phyloP scores from a whole-genome alignment of 2,888 invertebrate species.

The Ommatoiulus sabulosus region DNA sequence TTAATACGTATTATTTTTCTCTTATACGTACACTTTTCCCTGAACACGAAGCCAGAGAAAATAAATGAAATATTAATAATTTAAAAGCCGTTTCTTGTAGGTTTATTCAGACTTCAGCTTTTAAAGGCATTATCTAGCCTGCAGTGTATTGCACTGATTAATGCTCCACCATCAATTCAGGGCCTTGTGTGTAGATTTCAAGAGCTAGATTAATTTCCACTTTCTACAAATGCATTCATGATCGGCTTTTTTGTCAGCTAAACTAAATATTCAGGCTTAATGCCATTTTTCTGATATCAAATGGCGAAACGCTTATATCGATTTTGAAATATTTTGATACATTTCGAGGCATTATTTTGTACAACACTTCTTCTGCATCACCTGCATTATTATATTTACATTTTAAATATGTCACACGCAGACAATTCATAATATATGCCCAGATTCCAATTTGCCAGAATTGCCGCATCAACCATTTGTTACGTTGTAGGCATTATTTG shows the following conservation, averaged over 20 bases:
- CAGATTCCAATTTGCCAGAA: neutral
- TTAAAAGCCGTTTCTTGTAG: constrained; percentile 47
- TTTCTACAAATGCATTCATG: neutral
- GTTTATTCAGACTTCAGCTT: neutral
- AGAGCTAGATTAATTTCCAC: constrained; percentile 17
- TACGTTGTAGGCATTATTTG: neutral
- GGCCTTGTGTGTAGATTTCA: neutral
- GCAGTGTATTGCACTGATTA: neutral
- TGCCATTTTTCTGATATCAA: constrained; percentile 6
- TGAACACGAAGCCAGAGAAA: neutral
- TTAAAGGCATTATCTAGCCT: neutral
- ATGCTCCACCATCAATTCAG: neutral
- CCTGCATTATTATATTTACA: constrained; percentile 8
- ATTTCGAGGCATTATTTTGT: neutral
- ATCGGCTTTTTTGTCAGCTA: neutral
- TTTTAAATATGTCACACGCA: constrained; percentile 12
- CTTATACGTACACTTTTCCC: neutral
- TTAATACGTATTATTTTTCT: constrained; percentile 32
- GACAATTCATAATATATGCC: neutral
- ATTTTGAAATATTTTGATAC: neutral
- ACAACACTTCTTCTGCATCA: neutral
- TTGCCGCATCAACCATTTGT: neutral
- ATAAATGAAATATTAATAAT: constrained; percentile 32
- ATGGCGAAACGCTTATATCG: neutral
- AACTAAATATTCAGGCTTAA: neutral